phyloP scores from a whole-genome alignment of 2,797 vertebrate species.

The Fistularia tabacaria region DNA sequence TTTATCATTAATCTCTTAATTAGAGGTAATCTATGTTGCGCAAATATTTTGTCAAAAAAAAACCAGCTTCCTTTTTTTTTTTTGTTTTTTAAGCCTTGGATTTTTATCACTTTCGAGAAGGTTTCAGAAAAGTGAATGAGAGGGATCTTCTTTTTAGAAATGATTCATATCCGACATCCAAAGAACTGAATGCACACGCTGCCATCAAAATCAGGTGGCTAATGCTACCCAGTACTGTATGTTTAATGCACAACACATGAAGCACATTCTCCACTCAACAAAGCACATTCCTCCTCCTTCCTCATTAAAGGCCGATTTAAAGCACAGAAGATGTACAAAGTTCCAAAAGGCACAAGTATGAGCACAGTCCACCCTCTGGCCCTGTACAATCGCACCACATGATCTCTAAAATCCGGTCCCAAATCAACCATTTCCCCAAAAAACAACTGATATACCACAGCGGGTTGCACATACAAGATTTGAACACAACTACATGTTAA shows the following conservation, averaged over 20 bases:
- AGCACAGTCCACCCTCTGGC: conserved; percentile 27
- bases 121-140: conserved; percentile 14
- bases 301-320: conserved; percentile 18
- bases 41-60: conserved; percentile 19
- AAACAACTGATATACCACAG: too few relatives aligned
- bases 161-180: conserved; percentile 30
- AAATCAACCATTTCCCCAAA: not conserved
- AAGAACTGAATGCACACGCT: conserved; percentile 42
- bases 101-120: conserved; percentile 27
- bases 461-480: not conserved
- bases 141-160: conserved; percentile 34
- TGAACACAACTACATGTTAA: not conserved
- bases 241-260: conserved; percentile 48
- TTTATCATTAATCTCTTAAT: conserved; percentile 41
- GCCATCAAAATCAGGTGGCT: conserved; percentile 21
- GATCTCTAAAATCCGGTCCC: not conserved
- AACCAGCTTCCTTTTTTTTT: conserved; percentile 8
- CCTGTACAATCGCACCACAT: too few relatives aligned
- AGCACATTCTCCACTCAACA: conserved; percentile 48
- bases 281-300: conserved; percentile 51
- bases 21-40: conserved; percentile 29
- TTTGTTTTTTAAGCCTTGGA: conserved; percentile 28
- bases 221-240: conserved; percentile 38
- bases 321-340: conserved; percentile 42
- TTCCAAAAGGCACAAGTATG: conserved; percentile 16